Conservation (phyloP, 2,797 vertebrate species). For the Lacerta bilineata region DNA sequence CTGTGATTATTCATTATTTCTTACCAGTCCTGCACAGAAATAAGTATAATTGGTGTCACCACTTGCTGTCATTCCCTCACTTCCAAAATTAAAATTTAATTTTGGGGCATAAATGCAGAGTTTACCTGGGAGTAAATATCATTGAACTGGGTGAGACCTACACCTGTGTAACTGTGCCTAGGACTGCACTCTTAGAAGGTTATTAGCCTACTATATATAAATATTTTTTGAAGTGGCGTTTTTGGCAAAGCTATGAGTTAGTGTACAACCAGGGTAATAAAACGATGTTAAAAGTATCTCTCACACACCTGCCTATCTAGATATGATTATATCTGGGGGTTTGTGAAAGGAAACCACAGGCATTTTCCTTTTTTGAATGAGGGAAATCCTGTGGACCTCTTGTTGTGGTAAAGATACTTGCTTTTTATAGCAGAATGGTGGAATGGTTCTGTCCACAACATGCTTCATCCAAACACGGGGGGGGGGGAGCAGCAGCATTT, state of each 20-base stretch:
- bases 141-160: neutral
- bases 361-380: neutral
- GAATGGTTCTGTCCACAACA: neutral
- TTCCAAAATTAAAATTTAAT: neutral
- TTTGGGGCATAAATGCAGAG: neutral
- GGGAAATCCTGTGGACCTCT: neutral
- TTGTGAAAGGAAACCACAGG: neutral
- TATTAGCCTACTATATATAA: no score
- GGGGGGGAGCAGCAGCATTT: neutral
- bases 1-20: no score
- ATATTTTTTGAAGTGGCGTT: neutral
- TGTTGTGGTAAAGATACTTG: neutral
- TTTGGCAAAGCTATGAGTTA: no score
- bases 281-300: neutral
- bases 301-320: no score
- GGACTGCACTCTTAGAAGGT: neutral
- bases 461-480: neutral
- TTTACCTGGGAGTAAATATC: neutral
- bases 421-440: neutral
- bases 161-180: neutral
- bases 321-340: neutral
- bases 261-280: neutral
- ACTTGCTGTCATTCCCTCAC: neutral
- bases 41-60: no score
- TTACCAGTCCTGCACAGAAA: neutral